Evolutionary conservation across 1,140 invertebrate genomes (phyloP).

Genomic region (Habropoda laboriosa): DNA sequence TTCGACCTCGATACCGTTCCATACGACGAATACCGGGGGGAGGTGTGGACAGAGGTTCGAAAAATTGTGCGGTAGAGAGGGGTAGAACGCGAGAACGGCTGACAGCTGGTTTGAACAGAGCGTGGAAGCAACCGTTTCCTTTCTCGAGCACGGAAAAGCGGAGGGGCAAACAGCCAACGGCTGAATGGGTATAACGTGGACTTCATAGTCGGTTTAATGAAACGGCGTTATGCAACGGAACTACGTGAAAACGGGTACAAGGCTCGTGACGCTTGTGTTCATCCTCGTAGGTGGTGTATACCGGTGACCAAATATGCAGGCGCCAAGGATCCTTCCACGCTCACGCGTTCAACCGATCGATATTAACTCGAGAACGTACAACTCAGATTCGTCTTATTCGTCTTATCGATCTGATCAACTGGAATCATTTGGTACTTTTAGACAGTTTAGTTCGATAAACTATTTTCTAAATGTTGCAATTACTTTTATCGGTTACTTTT

Average conservation of each 20-base stretch:
- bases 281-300: constrained; percentile 60
- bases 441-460: no score
- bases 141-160: constrained; percentile 35
- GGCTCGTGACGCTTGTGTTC: constrained; percentile 55
- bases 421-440: no score
- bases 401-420: not conserved
- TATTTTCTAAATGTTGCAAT: not conserved
- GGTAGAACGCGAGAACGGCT: not conserved
- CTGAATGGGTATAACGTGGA: constrained; percentile 38
- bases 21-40: not conserved
- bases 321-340: constrained; percentile 63
- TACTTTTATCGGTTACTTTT: no score
- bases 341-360: not conserved
- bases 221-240: constrained; percentile 66
- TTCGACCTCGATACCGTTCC: not conserved
- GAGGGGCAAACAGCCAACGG: constrained; percentile 2
- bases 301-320: constrained; percentile 68
- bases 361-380: not conserved
- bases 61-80: not conserved
- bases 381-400: no score
- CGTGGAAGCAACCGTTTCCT: constrained; percentile 39
- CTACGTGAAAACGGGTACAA: constrained; percentile 69
- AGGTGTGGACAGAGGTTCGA: not conserved
- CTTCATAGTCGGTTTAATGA: constrained; percentile 70
- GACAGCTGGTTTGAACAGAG: constrained; percentile 21